Percentiles rank a stretch among this genome's conserved stretches.
Evolutionary conservation across 2,797 vertebrate genomes (phyloP).

Genomic region (Thamnophis elegans): DNA sequence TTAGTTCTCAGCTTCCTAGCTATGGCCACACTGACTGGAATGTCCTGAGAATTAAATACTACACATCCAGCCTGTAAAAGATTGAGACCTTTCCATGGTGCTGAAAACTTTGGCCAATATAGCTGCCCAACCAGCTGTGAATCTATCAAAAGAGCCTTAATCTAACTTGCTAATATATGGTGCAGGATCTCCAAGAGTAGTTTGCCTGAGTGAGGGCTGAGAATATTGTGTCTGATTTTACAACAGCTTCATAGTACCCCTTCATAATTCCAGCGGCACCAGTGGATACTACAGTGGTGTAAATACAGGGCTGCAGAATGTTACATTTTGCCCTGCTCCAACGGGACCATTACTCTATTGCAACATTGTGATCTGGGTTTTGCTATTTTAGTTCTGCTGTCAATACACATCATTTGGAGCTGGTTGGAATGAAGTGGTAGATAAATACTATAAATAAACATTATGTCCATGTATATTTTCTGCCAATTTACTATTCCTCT

Average conservation of each 20-base stretch:
- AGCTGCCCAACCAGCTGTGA: neutral
- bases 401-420: neutral
- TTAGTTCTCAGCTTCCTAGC: neutral
- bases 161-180: neutral
- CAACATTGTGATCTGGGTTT: neutral
- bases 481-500: neutral
- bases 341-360: neutral
- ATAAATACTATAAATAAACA: neutral
- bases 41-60: neutral
- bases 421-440: neutral
- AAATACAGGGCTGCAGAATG: neutral
- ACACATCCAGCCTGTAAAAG: neutral
- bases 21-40: neutral
- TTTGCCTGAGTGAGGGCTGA: neutral
- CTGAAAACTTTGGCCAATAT: neutral
- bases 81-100: neutral
- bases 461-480: neutral
- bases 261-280: neutral
- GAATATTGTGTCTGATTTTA: neutral
- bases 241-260: neutral
- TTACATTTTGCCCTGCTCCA: neutral
- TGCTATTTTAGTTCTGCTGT: neutral
- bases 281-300: neutral
- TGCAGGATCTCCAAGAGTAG: neutral
- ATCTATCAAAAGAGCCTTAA: neutral